phyloP scores from a whole-genome alignment of 37 sponge, comb jelly and placozoan genomes.

The Geodia barretti region DNA sequence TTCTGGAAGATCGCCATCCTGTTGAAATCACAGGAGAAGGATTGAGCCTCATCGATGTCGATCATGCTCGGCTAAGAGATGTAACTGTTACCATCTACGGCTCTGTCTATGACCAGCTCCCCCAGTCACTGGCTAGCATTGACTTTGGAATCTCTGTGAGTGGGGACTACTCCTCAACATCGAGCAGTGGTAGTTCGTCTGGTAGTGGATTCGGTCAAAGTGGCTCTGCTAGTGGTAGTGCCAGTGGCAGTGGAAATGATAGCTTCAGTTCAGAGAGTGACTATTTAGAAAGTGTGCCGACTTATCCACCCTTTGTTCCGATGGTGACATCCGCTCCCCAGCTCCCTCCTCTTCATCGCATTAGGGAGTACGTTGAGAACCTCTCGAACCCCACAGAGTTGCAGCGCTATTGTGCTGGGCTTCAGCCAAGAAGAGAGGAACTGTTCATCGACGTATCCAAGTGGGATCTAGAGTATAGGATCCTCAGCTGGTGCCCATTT shows the following conservation, averaged over 20 bases:
- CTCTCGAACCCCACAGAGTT: constrained; percentile 7
- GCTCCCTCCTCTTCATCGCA: constrained; percentile 23
- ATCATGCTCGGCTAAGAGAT: constrained; percentile 66
- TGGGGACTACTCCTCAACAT: not conserved
- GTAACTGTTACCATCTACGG: constrained; percentile 80
- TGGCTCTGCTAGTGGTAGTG: constrained; percentile 24
- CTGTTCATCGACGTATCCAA: constrained; percentile 46
- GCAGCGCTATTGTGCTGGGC: constrained; percentile 67
- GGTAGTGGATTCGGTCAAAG: not conserved
- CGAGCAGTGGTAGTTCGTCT: not conserved
- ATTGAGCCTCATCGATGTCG: constrained; percentile 72
- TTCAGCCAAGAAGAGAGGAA: constrained; percentile 50
- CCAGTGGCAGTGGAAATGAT: not conserved
- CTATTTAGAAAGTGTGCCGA: not conserved
- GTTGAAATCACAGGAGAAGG: constrained; percentile 64
- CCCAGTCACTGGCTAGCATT: constrained; percentile 6
- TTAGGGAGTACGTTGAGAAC: constrained; percentile 32
- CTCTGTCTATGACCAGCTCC: constrained; percentile 31
- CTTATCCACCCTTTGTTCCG: not conserved
- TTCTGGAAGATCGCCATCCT: constrained; percentile 65
- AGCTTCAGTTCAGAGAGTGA: not conserved
- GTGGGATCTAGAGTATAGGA: constrained; percentile 58
- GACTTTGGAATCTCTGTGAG: constrained; percentile 14
- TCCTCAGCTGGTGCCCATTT: constrained; percentile 81
- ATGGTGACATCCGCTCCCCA: constrained; percentile 28